A percentile compares a stretch with the other conserved stretches of the same genome.
These are phyloP conservation scores for Apantesis nais DNA, from an alignment of 2,888 invertebrate genomes.

Conservation along the genomic window DNA sequence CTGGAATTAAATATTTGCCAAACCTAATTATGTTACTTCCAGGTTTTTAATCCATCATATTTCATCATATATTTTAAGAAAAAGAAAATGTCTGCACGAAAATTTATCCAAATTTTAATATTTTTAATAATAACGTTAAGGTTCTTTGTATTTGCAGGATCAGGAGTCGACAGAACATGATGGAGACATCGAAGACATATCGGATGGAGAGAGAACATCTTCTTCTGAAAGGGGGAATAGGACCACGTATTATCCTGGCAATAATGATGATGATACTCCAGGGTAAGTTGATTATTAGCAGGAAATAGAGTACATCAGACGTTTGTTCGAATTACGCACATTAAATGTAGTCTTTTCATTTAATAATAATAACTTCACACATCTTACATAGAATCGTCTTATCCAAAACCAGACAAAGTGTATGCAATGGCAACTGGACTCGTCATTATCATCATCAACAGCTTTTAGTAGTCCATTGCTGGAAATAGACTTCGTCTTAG, in stretches of 20 bases:
- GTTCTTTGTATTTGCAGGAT: slow-evolving; percentile 62
- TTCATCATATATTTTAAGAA: too few species aligned
- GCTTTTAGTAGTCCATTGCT: too few species aligned
- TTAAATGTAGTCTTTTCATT: too few species aligned
- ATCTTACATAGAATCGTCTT: too few species aligned
- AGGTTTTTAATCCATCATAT: not conserved
- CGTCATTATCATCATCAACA: too few species aligned
- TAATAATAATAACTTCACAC: too few species aligned
- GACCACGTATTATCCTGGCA: slow-evolving; percentile 91
- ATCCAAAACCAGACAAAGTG: too few species aligned
- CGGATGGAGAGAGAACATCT: slow-evolving; percentile 92
- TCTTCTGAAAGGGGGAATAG: slow-evolving; percentile 88
- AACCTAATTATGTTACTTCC: not conserved
- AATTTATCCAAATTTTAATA: not conserved
- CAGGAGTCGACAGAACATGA: slow-evolving; percentile 93
- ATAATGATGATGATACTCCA: slow-evolving; percentile 85
- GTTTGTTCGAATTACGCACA: too few species aligned
- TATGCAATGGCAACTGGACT: too few species aligned
- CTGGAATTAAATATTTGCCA: not conserved
- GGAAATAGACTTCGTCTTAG: too few species aligned
- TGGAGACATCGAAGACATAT: slow-evolving; percentile 94
- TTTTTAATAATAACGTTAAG: not conserved
- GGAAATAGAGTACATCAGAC: too few species aligned
- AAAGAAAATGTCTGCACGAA: not conserved
- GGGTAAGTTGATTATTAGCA: slow-evolving; percentile 58